These are phyloP conservation scores for Antennarius striatus DNA, from an alignment of 2,113 vertebrate species.

Conservation along the genomic window DNA sequence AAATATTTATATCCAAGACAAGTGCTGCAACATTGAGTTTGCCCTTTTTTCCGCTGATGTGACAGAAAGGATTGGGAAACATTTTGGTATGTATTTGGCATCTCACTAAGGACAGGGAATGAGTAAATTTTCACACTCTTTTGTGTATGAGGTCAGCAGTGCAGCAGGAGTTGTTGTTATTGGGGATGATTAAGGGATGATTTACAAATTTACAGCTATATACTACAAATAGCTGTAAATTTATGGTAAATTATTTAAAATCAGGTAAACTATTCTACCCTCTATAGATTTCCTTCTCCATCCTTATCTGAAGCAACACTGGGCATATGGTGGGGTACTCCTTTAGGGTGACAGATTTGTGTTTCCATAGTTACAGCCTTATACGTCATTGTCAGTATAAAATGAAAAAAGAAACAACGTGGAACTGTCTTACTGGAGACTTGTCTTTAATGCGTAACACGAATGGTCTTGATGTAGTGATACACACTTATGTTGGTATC, in stretches of 20 bases:
- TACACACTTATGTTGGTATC: neutral
- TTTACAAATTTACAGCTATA: no score
- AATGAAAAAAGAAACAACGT: neutral
- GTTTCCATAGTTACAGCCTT: constrained; percentile 65
- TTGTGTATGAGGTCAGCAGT: constrained; percentile 48
- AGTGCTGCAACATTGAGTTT: constrained; percentile 44
- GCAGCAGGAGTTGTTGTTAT: neutral
- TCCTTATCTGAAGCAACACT: constrained; percentile 14
- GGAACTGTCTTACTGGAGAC: no score
- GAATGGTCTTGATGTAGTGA: neutral
- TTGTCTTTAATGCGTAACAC: no score
- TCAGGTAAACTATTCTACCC: neutral
- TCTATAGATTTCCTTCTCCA: neutral
- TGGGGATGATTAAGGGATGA: neutral
- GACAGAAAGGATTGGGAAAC: constrained; percentile 57
- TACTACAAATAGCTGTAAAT: no score
- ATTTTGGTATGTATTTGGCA: constrained; percentile 43
- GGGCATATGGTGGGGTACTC: constrained; percentile 23
- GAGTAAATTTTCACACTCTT: constrained; percentile 42
- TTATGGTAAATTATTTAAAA: neutral
- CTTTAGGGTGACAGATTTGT: constrained; percentile 37
- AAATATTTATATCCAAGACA: constrained; percentile 30
- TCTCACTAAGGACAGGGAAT: constrained; percentile 8
- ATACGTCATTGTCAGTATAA: constrained; percentile 35
- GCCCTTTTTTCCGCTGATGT: constrained; percentile 34